Evolutionary conservation across 2,797 vertebrate genomes (phyloP), one percentile per base, ranked within the genome.

Genomic region (Microctenopoma steveboyesi): DNA sequence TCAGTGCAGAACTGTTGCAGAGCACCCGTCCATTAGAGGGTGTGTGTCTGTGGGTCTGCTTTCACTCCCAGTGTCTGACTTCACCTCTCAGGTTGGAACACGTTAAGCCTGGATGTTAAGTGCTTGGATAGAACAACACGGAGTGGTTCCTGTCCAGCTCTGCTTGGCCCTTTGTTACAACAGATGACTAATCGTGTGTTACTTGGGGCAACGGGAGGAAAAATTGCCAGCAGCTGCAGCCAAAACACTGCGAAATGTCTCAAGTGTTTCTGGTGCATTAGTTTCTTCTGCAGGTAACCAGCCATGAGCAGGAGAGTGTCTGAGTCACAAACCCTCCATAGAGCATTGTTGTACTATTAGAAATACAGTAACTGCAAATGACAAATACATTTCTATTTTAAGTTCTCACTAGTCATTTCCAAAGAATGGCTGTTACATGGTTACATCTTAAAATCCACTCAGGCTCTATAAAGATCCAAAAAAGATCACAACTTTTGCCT

Each of bases 191-290:
- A 79, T 77, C 35, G 14, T 25, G 59, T 43, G 75, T 85, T 77
- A 65, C 85, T 37, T 2, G 2, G 64, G 71, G 65, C 64, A 79
- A 77, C 79, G 0, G 62, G 65, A 82, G 60, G 73, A 79, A 82
- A 33, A 85, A 86, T 84, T 62, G 67, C 75, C 77, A 67, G 42
- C 81, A 87, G 86, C 77, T 85, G 84, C 64, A 74, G 75, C 52
- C 52, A 39, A 47, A 74, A 55, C 28, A 18, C 66, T 79, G 71
- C 48, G 67, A 59, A 76, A 54, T 7, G 27, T 70, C 52, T 81
- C 57, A 5, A 11, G 33, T 64, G 60, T 66, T 78, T 65, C 50
- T 69, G 47, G 45, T 45, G 11, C 57, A 28, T 69, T 51, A 4
- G 30, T 45, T 75, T 76, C 42, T 16, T 73, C 42, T 75, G 52